Percentiles rank a stretch among this genome's conserved stretches.
These are phyloP conservation scores for Ophraella communa DNA, from an alignment of 2,888 invertebrate species.

Conservation along the genomic window DNA sequence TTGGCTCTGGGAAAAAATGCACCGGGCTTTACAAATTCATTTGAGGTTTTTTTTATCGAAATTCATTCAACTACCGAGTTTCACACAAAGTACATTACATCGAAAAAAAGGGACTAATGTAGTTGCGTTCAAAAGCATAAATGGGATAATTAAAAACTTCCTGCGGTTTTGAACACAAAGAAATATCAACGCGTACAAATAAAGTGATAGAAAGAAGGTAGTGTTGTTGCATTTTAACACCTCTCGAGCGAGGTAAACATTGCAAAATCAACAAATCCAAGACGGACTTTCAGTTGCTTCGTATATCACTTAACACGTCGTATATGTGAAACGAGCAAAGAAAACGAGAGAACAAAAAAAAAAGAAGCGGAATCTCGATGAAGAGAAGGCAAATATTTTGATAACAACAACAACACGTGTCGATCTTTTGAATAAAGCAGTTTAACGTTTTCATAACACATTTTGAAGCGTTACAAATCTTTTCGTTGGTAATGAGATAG, in stretches of 20 bases:
- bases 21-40: constrained; percentile 13
- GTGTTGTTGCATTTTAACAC: no score
- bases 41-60: neutral
- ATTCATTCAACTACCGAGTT: neutral
- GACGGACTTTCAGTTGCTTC: neutral
- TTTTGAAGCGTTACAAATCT: constrained; percentile 44
- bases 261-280: neutral
- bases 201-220: no score
- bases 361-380: neutral
- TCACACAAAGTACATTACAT: neutral
- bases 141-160: neutral
- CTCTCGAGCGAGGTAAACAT: no score
- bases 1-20: constrained; percentile 24
- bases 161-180: neutral
- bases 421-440: constrained; percentile 27
- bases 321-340: neutral
- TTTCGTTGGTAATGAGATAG: constrained; percentile 37
- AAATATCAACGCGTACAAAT: neutral
- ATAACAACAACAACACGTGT: constrained; percentile 38
- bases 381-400: constrained; percentile 30
- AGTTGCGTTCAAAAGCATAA: neutral
- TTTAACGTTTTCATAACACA: constrained; percentile 39
- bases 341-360: constrained; percentile 5
- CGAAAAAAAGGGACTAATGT: constrained; percentile 3
- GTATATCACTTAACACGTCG: constrained; percentile 19